These are phyloP conservation scores for Monodelphis domestica DNA, from an alignment of 2,797 vertebrate species.

Conservation along the genomic window DNA sequence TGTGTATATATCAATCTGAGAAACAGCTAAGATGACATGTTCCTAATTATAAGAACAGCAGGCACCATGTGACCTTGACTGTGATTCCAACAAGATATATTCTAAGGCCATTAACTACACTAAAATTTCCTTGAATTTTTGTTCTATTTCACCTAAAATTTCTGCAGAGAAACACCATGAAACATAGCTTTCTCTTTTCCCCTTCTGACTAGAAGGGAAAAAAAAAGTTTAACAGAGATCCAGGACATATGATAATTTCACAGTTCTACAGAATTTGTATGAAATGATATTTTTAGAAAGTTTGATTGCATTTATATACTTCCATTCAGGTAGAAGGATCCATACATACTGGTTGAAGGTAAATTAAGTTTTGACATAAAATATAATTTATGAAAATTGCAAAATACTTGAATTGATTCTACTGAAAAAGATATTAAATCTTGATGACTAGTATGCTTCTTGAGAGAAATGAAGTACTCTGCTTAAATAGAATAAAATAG, in stretches of 20 bases:
- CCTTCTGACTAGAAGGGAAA: not conserved
- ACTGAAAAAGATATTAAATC: constrained; percentile 63
- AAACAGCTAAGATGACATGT: constrained; percentile 13
- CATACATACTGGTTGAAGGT: constrained; percentile 68
- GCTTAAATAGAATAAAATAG: constrained; percentile 63
- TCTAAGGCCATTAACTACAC: not conserved
- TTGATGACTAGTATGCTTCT: constrained; percentile 64
- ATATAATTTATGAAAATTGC: constrained; percentile 75
- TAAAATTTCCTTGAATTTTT: not conserved
- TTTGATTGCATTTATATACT: constrained; percentile 59
- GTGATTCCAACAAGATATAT: rapidly evolving
- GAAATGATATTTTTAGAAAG: constrained; percentile 40
- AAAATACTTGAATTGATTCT: constrained; percentile 75
- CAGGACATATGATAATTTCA: constrained; percentile 46
- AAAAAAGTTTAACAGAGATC: constrained; percentile 31
- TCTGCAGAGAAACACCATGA: constrained; percentile 14
- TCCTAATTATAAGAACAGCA: not conserved
- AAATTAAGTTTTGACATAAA: constrained; percentile 74
- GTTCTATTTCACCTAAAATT: not conserved
- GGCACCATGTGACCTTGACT: constrained; percentile 3
- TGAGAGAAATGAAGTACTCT: constrained; percentile 60
- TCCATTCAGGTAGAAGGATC: constrained; percentile 61
- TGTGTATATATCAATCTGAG: constrained; percentile 16
- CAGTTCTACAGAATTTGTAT: constrained; percentile 47
- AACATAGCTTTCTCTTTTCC: not conserved